A percentile compares a stretch with the other conserved stretches of the same genome.
Conservation (phyloP, 2,113 vertebrate species). For the Myrmophylax atrothorax region DNA sequence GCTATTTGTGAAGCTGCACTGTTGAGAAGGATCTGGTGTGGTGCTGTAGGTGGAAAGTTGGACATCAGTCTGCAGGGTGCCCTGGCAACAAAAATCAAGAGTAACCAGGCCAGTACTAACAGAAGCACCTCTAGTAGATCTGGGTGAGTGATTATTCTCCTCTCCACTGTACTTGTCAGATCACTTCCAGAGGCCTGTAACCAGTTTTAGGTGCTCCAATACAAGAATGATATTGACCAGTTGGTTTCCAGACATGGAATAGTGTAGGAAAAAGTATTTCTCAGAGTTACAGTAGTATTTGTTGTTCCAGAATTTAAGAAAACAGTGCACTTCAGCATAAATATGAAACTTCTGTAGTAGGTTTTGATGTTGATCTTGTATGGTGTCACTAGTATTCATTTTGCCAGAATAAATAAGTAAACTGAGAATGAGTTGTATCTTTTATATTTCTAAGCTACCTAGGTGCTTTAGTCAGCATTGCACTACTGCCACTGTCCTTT, state of each 20-base stretch:
- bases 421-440: background rate
- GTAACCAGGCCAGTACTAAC: background rate
- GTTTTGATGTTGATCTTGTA: background rate
- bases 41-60: background rate
- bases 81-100: background rate
- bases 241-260: background rate
- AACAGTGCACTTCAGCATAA: background rate
- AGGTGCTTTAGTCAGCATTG: background rate
- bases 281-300: background rate
- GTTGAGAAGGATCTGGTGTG: background rate
- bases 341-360: fast-evolving
- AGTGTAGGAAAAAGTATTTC: background rate
- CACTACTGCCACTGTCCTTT: background rate
- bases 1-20: background rate
- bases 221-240: background rate
- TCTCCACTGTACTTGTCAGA: background rate
- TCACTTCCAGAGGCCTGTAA: background rate
- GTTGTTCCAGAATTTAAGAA: background rate
- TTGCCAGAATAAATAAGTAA: background rate
- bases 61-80: background rate
- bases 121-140: fast-evolving
- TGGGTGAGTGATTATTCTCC: background rate
- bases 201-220: background rate
- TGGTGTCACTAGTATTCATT: background rate
- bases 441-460: background rate